Evolutionary conservation across 2,797 vertebrate species (phyloP), one percentile per base, ranked within the genome.

Genomic region (Cuniculus paca): DNA sequence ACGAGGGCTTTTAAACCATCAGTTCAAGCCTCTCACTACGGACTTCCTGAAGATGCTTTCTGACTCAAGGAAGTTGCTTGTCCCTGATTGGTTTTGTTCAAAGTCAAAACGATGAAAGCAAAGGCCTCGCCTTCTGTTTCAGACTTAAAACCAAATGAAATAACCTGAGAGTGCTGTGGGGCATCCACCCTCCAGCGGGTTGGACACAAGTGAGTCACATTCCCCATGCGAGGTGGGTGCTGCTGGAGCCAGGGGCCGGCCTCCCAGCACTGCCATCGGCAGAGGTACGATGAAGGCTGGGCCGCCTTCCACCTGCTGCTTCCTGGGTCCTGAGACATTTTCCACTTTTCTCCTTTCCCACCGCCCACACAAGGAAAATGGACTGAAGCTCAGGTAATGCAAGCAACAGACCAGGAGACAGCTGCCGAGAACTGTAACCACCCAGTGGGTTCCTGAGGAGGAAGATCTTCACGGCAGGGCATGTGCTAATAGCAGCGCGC

Each of bases 311-410:
- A 93, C 72, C 52, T 95, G 65, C 36, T 94, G 52, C 97, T 95
- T 97, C 97, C 95, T 96, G 91, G 90, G 90, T 98, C 92, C 90
- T 94, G 92, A 95, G 95, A 86, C 97, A 96, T 98, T 98, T 98
- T 97, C 95, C 93, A 96, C 85, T 86, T 95, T 96, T 93, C 96
- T 97, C 98, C 96, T 96, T 98, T 97, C 98, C 98, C 98, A 98
- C 97, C 98, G 98, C 97, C 97, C 98, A 97, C 3, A 3, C 95
- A 96, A 97, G 95, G 97, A 94, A 98, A 98, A 97, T 72, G 97
- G 95, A 98, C 95, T 93, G 92, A 56, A 74, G 98, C 98, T 98
- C 98, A 98, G 98, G 98, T 98, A 98, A 98, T 97, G 97, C 97
- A 97, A 98, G 97, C 98, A 98, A 95, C 97, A 98, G 96, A 91